Evolutionary conservation across 2,797 vertebrate species (phyloP).

Genomic region (Fratercula arctica): DNA sequence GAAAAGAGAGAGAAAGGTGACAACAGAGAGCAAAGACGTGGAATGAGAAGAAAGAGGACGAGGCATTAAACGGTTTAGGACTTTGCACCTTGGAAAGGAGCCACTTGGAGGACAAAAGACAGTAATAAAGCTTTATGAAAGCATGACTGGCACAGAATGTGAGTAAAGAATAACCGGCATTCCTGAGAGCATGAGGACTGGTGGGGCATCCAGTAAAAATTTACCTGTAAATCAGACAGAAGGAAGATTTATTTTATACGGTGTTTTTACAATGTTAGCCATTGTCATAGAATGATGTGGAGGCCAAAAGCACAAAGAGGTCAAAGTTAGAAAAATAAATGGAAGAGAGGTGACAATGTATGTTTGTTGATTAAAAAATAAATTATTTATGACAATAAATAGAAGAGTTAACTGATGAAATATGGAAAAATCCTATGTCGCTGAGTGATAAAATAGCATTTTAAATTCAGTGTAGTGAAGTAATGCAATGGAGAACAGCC

Average conservation of each 20-base stretch:
- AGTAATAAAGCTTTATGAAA: background rate
- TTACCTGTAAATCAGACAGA: background rate
- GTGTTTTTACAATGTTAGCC: background rate
- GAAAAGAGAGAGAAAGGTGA: background rate
- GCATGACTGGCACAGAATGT: background rate
- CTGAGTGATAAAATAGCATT: background rate
- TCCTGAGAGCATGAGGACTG: background rate
- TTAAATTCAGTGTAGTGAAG: background rate
- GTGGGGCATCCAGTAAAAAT: background rate
- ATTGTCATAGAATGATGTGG: fast-evolving
- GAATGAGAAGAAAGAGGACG: background rate
- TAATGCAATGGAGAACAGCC: background rate
- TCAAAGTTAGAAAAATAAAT: background rate
- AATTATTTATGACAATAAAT: background rate
- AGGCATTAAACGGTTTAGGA: background rate
- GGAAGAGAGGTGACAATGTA: background rate
- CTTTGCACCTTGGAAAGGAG: background rate
- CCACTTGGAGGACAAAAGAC: background rate
- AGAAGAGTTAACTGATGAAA: background rate
- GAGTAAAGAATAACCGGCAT: background rate
- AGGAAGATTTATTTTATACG: background rate
- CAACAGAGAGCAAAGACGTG: background rate
- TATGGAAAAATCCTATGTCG: background rate
- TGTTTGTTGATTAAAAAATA: background rate
- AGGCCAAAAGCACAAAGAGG: background rate